Percentiles rank a stretch among this genome's conserved stretches.
These are phyloP conservation scores for Idaea straminata DNA, from an alignment of 2,888 invertebrate species.

Conservation along the genomic window DNA sequence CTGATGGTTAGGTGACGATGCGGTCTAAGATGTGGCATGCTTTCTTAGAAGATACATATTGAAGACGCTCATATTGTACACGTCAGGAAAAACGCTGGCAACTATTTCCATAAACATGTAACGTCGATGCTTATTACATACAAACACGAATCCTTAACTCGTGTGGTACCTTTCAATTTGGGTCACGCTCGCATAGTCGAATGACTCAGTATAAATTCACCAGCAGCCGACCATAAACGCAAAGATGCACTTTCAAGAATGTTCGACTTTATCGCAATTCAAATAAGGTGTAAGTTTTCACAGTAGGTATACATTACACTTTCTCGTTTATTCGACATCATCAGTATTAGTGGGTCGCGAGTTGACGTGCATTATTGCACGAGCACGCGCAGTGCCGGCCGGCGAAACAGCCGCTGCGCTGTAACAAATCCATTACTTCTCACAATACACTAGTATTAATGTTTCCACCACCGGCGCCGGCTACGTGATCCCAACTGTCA, in stretches of 20 bases:
- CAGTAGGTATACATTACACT: slow-evolving; percentile 37
- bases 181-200: slow-evolving; percentile 39
- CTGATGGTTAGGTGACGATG: too few relatives aligned
- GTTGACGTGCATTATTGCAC: slow-evolving; percentile 39
- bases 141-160: slow-evolving; percentile 9
- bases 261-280: slow-evolving; percentile 17
- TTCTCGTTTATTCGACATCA: slow-evolving; percentile 68
- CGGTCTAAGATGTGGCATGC: too few relatives aligned
- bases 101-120: too few relatives aligned
- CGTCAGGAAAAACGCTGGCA: too few relatives aligned
- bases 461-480: slow-evolving; percentile 41
- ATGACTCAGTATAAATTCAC: slow-evolving; percentile 40
- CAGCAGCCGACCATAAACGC: slow-evolving; percentile 36
- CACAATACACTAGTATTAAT: slow-evolving; percentile 50
- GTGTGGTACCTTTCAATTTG: slow-evolving; percentile 28
- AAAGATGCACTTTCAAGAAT: slow-evolving; percentile 19
- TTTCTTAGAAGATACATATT: too few relatives aligned
- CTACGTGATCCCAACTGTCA: slow-evolving; percentile 54
- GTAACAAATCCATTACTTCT: slow-evolving; percentile 54
- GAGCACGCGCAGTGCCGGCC: slow-evolving; percentile 26
- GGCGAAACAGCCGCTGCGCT: slow-evolving; percentile 40
- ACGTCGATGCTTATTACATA: slow-evolving; percentile 11
- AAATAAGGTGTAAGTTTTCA: slow-evolving; percentile 21
- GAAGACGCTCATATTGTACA: too few relatives aligned
- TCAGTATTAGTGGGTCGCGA: slow-evolving; percentile 64